Base-by-base conservation (phyloP, 2,888 invertebrate species). In the Limnephilus marmoratus region DNA sequence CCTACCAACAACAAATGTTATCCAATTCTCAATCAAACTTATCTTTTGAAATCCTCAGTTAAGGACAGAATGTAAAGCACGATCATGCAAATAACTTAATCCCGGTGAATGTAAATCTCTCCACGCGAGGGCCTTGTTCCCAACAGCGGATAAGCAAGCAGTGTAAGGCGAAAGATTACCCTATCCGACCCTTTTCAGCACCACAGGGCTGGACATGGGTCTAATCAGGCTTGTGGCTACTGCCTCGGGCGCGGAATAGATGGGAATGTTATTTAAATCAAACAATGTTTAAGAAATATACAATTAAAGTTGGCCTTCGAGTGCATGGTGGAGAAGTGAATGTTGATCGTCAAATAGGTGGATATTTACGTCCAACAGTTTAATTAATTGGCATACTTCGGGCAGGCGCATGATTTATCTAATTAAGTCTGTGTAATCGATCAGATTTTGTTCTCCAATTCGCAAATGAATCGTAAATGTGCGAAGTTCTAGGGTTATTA, bases 91-190 rank as follows among this genome's bases (percentile, higher is more conserved):
- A 86, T 86, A 86, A 86, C 45, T 86, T 86, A 86, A 86, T 86
- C 86, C 49, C 68, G 68, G n/a, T 68, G n/a, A 68, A 68, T 9
- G 41, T 13, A 86, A 86, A 86, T 86, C 86, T 86, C 49, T 86
- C 41, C 86, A 37, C 83, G 37, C 29, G 45, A 86, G 86, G 37
- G n/a, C 2, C 86, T 68, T 68, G 49, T 24, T 24, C 68, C 9
- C 49, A 15, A 9, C 49, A 41, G 9, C 86, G 68, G 41, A n/a
- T 41, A 18, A 24, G 86, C 45, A 49, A 37, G 24, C 34, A 45
- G 81, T 81, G 37, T 81, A 37, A 89, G 88, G 81, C 88, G 88
- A n/a, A 80, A 89, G 88, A 89, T 89, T 81, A 89, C 88, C 88
- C 24, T 41, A 89, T 89, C 88, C 88, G 88, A 24, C 45, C 37